Evolutionary conservation across 30 jellyfish, hydroid and myxozoan genomes (phyloP).

Genomic region (Rhopilema esculentum): DNA sequence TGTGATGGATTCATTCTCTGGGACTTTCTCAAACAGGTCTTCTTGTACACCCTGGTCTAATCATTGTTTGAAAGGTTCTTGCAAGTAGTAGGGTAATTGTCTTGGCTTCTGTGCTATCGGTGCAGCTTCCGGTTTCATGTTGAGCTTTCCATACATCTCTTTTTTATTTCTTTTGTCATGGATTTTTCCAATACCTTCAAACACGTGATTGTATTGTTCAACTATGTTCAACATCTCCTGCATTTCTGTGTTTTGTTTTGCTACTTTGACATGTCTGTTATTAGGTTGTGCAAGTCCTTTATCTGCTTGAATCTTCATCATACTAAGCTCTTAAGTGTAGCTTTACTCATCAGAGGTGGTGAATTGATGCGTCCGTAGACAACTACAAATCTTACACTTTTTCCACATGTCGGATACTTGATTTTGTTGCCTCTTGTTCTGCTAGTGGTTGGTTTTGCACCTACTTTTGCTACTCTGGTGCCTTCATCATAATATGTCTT

Average conservation of each 20-base stretch:
- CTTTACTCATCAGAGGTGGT: constrained; percentile 11
- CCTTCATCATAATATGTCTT: too few relatives aligned
- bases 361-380: background rate
- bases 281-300: background rate
- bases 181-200: background rate
- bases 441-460: background rate
- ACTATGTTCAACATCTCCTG: background rate
- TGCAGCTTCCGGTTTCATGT: constrained; percentile 1
- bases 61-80: constrained; percentile 21
- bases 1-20: constrained; percentile 16
- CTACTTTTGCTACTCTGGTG: background rate
- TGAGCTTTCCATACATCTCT: constrained; percentile 1
- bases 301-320: constrained; percentile 10
- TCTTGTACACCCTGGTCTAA: constrained; percentile 23
- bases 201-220: background rate
- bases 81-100: background rate
- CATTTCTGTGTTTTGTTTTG: background rate
- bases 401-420: constrained; percentile 1
- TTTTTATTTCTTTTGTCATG: background rate
- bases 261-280: too few relatives aligned
- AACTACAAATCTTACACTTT: background rate
- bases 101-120: background rate
- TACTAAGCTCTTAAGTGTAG: background rate
- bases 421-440: background rate
- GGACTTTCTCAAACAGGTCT: constrained; percentile 18